Percentiles rank a stretch among this genome's conserved stretches.
Evolutionary conservation across 2,888 invertebrate genomes (phyloP).

Genomic region (Tetropium fuscum): DNA sequence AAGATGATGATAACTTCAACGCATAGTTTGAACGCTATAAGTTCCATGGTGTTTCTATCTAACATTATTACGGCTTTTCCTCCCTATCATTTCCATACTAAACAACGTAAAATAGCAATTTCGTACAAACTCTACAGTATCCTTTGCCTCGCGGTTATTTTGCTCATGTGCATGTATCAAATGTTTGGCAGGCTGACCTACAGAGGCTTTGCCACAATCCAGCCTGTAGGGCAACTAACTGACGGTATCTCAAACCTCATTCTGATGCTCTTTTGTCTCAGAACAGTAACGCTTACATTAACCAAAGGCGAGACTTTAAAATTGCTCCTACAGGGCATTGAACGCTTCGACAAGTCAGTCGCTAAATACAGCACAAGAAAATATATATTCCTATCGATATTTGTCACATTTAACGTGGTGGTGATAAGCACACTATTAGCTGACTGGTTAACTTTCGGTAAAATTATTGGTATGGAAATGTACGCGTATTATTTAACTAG

Average conservation of each 20-base stretch:
- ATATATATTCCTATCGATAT: background rate
- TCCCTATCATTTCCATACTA: background rate
- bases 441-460: background rate
- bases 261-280: background rate
- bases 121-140: slow-evolving; percentile 4
- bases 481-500: background rate
- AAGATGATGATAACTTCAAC: no score
- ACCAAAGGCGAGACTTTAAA: background rate
- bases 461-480: background rate
- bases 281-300: background rate
- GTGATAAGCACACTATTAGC: background rate
- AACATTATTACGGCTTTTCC: background rate
- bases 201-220: background rate
- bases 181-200: background rate
- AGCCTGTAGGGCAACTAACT: background rate
- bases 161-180: background rate
- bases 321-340: background rate
- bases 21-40: background rate
- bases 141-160: background rate
- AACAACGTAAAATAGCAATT: background rate
- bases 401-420: background rate
- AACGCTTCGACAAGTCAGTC: background rate
- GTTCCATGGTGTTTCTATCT: slow-evolving; percentile 3
- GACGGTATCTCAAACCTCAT: slow-evolving; percentile 2
- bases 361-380: background rate